Evolutionary conservation across 2,888 invertebrate species (phyloP).

Genomic region (Caenorhabditis virilis): DNA sequence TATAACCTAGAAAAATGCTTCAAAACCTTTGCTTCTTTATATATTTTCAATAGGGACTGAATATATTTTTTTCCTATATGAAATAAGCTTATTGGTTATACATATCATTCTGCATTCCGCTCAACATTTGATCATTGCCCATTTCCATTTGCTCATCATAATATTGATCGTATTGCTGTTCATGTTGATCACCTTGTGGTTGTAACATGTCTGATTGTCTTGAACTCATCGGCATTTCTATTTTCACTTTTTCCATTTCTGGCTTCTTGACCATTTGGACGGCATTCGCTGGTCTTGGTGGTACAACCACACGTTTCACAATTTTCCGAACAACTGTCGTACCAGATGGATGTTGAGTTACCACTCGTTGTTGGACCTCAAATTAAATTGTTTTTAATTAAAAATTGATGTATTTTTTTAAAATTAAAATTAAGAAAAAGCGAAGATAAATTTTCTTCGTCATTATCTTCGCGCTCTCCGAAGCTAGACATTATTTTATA

Average conservation of each 20-base stretch:
- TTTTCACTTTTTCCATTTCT: not conserved
- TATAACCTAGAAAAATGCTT: no score
- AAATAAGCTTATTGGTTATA: constrained; percentile 2
- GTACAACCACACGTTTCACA: constrained; percentile 1
- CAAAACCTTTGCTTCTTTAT: no score
- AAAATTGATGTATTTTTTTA: no score
- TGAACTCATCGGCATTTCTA: constrained; percentile 3
- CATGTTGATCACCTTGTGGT: not conserved
- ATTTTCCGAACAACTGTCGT: constrained; percentile 25
- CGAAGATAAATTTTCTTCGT: not conserved
- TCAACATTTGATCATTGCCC: not conserved
- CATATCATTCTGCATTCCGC: not conserved
- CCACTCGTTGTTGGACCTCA: constrained; percentile 16
- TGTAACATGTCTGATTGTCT: constrained; percentile 3
- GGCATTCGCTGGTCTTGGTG: not conserved
- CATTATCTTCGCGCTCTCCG: not conserved
- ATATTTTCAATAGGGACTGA: no score
- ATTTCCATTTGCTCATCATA: not conserved
- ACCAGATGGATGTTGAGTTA: constrained; percentile 19
- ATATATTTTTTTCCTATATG: no score
- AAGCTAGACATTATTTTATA: not conserved
- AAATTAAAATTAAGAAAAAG: no score
- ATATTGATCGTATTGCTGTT: not conserved
- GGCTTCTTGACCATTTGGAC: not conserved
- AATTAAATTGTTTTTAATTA: not conserved